A percentile compares a stretch with the other conserved stretches of the same genome.
These are phyloP conservation scores for Oxytorus armatus DNA, from an alignment of 2,888 invertebrate species.

Conservation along the genomic window DNA sequence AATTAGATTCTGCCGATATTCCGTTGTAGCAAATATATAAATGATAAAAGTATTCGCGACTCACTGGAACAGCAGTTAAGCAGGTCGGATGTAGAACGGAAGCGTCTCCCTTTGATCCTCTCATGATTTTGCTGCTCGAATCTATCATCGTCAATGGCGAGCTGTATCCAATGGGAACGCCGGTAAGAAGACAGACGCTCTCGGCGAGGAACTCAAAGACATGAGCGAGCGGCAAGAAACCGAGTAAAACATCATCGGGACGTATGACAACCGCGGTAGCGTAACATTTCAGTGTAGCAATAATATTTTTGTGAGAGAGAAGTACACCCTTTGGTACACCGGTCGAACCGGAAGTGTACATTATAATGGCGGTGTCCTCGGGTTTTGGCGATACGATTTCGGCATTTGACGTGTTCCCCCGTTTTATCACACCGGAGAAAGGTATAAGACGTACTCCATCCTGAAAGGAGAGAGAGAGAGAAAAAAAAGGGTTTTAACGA, in stretches of 20 bases:
- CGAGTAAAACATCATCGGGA: conserved; percentile 94
- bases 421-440: conserved; percentile 89
- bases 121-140: conserved; percentile 97
- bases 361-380: conserved; percentile 96
- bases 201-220: conserved; percentile 98
- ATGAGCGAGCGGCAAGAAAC: conserved; percentile 98
- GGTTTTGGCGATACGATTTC: conserved; percentile 86
- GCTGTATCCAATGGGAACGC: conserved; percentile 98
- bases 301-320: conserved; percentile 92
- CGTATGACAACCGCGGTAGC: conserved; percentile 91
- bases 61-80: conserved; percentile 97
- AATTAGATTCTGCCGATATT: no score
- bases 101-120: conserved; percentile 97
- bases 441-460: conserved; percentile 90
- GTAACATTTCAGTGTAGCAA: conserved; percentile 92
- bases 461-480: conserved; percentile 67
- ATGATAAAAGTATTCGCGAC: conserved; percentile 74
- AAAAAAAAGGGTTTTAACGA: conserved; percentile 40
- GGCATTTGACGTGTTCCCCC: conserved; percentile 84
- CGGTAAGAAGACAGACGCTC: conserved; percentile 92
- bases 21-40: no score
- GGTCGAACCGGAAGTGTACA: conserved; percentile 99
- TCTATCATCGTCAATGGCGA: conserved; percentile 97
- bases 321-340: conserved; percentile 97
- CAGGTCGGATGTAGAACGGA: conserved; percentile 96